phyloP scores from a whole-genome alignment of 2,888 invertebrate species.

The Athalia circularis region DNA sequence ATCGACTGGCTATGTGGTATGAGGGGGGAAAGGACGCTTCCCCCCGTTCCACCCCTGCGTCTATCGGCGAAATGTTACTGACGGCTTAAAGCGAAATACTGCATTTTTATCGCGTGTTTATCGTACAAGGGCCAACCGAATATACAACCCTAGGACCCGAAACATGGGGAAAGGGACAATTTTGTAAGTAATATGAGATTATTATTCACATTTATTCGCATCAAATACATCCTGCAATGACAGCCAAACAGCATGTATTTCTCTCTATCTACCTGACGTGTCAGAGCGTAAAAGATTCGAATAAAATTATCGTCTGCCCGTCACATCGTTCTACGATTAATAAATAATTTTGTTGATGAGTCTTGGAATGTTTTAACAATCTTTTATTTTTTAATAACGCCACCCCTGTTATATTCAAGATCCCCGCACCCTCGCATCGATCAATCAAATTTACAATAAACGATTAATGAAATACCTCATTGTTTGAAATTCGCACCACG shows the following conservation, averaged over 20 bases:
- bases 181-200: slow-evolving; percentile 61
- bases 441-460: no score
- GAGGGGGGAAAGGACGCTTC: slow-evolving; percentile 58
- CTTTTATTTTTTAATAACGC: no score
- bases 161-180: slow-evolving; percentile 66
- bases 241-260: slow-evolving; percentile 39
- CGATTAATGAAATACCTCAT: no score
- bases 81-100: slow-evolving; percentile 40
- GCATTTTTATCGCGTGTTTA: slow-evolving; percentile 45
- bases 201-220: slow-evolving; percentile 16
- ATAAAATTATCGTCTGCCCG: slow-evolving; percentile 5
- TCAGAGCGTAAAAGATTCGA: not conserved
- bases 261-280: slow-evolving; percentile 23
- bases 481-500: no score
- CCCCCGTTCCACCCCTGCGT: slow-evolving; percentile 46
- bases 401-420: no score
- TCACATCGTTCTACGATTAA: not conserved
- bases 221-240: slow-evolving; percentile 20
- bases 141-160: slow-evolving; percentile 49
- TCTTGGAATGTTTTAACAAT: no score
- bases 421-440: no score
- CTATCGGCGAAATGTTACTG: slow-evolving; percentile 45
- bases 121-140: slow-evolving; percentile 33
- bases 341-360: no score
- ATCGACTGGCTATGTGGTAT: slow-evolving; percentile 64